Conservation (phyloP, 2,113 vertebrate genomes). For the Rhabdomys dilectus region DNA sequence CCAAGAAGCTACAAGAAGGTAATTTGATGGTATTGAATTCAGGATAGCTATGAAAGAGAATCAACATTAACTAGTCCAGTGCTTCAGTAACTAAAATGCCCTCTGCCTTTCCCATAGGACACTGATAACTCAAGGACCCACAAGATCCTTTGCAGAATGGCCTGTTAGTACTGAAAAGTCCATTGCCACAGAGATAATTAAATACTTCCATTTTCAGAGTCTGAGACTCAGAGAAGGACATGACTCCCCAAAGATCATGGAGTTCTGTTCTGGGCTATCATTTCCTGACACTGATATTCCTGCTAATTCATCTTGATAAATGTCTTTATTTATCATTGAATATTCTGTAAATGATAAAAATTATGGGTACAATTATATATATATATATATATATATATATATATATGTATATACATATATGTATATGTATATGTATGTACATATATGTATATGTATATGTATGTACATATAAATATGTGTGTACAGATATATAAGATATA, state of each 20-base stretch:
- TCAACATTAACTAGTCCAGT: not conserved
- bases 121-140: not conserved
- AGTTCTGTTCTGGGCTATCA: rapidly evolving
- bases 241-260: not conserved
- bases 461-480: no score
- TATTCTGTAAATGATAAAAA: not conserved
- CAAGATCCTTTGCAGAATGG: not conserved
- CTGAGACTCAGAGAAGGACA: not conserved
- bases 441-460: no score
- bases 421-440: no score
- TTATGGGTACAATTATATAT: not conserved
- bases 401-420: no score
- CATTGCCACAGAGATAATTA: not conserved
- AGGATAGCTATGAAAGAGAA: not conserved
- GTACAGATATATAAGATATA: no score
- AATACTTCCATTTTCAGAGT: not conserved
- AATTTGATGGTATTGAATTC: not conserved
- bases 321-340: not conserved
- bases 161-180: not conserved
- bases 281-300: not conserved
- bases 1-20: not conserved
- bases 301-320: not conserved
- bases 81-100: not conserved
- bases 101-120: not conserved
- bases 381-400: not conserved